A percentile compares a stretch with the other conserved stretches of the same genome.
These are phyloP conservation scores for Vulpes lagopus DNA, from an alignment of 2,113 vertebrate species.

Conservation along the genomic window DNA sequence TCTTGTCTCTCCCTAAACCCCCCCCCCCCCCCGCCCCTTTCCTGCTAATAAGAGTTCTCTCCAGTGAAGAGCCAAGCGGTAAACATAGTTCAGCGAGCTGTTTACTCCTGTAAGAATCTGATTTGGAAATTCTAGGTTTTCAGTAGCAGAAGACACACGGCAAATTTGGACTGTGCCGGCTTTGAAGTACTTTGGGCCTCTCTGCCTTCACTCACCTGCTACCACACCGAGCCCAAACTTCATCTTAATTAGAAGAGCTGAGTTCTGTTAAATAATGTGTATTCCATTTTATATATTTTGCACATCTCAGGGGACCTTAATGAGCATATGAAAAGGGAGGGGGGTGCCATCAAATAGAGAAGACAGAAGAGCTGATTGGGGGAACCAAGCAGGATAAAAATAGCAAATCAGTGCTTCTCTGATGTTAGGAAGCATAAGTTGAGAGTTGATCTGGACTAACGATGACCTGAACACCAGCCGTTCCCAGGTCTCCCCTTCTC, in stretches of 20 bases:
- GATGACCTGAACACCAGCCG: conserved; percentile 60
- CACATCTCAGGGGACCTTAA: conserved; percentile 78
- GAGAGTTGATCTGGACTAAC: conserved; percentile 59
- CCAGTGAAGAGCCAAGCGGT: conserved; percentile 80
- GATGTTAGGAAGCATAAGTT: conserved; percentile 26
- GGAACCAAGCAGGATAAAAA: not conserved
- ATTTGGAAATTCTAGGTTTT: conserved; percentile 81
- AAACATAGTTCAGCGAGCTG: conserved; percentile 83
- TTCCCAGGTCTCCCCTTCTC: conserved; percentile 47
- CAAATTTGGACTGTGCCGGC: conserved; percentile 83
- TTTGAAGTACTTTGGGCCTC: conserved; percentile 81
- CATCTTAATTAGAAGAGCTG: conserved; percentile 67
- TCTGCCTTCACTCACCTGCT: conserved; percentile 79
- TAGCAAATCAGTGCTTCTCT: conserved; percentile 8
- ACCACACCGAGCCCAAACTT: conserved; percentile 62
- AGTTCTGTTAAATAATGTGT: conserved; percentile 33
- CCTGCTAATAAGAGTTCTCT: conserved; percentile 85
- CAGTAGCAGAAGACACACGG: conserved; percentile 81
- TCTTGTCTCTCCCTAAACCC: conserved; percentile 57
- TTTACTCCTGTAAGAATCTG: conserved; percentile 80
- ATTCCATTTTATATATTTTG: conserved; percentile 71
- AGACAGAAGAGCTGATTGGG: not conserved
- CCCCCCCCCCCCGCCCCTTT: conserved; percentile 72
- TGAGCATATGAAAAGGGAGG: conserved; percentile 50
- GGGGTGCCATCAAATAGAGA: not conserved